Percentiles rank a stretch among this genome's conserved stretches.
These are phyloP conservation scores for Chelon labrosus DNA, from an alignment of 2,797 vertebrate genomes.

Conservation along the genomic window DNA sequence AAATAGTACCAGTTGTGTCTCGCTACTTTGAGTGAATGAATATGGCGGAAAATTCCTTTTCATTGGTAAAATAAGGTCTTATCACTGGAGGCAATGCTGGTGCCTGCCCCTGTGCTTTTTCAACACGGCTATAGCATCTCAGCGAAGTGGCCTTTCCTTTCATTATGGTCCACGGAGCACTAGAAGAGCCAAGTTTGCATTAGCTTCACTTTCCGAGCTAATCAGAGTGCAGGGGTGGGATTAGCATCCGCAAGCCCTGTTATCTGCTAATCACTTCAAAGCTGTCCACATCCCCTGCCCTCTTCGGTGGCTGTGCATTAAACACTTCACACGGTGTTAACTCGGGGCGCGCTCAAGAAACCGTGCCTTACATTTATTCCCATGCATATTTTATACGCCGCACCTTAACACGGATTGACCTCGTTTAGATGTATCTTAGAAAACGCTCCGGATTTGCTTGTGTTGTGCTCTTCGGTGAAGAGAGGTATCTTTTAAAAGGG, in stretches of 20 bases:
- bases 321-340: background rate
- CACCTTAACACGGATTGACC: constrained; percentile 19
- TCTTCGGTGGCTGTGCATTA: constrained; percentile 18
- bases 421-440: background rate
- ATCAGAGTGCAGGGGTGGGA: constrained; percentile 51
- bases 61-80: background rate
- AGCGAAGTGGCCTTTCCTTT: background rate
- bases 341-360: constrained; percentile 13
- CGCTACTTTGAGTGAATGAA: background rate
- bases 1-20: background rate
- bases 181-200: constrained; percentile 21
- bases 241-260: constrained; percentile 42
- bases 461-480: background rate
- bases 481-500: background rate
- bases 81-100: background rate
- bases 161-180: background rate
- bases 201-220: constrained; percentile 33
- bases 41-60: background rate
- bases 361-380: constrained; percentile 2
- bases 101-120: background rate
- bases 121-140: background rate
- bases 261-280: constrained; percentile 59
- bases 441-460: background rate
- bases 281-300: constrained; percentile 19
- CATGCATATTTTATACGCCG: constrained; percentile 47